phyloP scores from a whole-genome alignment of 2,113 vertebrate genomes.

The Tachysurus vachellii region DNA sequence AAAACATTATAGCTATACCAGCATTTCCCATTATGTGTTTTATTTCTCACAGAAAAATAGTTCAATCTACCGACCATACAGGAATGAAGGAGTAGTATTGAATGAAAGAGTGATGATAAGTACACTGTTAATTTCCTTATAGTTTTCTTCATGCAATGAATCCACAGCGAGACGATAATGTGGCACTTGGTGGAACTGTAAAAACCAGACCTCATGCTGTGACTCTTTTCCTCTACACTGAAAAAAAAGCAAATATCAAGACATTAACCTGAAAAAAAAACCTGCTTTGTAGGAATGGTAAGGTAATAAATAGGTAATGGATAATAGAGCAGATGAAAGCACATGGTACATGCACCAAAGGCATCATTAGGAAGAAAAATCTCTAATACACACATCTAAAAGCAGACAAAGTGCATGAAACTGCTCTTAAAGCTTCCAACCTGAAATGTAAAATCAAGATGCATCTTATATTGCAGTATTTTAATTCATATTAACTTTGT shows the following conservation, averaged over 20 bases:
- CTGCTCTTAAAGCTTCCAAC: not conserved
- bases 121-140: not conserved
- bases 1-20: not conserved
- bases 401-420: not conserved
- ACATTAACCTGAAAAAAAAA: not conserved
- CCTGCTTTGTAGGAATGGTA: not conserved
- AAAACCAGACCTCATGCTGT: slow-evolving; percentile 2
- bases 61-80: not conserved
- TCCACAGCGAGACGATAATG: slow-evolving; percentile 6
- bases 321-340: not conserved
- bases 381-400: not conserved
- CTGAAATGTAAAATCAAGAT: not conserved
- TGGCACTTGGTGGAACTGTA: not conserved
- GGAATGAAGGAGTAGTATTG: not conserved
- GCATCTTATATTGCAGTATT: not conserved
- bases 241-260: slow-evolving; percentile 14
- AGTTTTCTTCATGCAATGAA: slow-evolving; percentile 21
- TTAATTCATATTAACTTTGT: not conserved
- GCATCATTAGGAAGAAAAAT: not conserved
- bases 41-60: not conserved
- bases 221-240: not conserved
- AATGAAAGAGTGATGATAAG: slow-evolving; percentile 15
- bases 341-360: not conserved
- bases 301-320: not conserved
- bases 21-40: not conserved